phyloP scores from a whole-genome alignment of 2,113 vertebrate genomes.

The Puntigrus tetrazona region DNA sequence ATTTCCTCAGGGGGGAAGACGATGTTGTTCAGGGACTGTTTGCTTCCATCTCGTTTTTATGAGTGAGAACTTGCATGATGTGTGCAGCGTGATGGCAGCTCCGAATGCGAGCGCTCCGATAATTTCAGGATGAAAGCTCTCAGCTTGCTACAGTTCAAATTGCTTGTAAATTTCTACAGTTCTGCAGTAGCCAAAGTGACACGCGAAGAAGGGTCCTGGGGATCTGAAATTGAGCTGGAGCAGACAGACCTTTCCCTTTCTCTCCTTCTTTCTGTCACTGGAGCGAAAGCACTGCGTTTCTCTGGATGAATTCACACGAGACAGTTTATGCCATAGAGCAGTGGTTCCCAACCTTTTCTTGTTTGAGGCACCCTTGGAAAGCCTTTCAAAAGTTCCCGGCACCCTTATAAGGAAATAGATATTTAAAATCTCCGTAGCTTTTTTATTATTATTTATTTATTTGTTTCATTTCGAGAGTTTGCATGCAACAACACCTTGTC shows the following conservation, averaged over 20 bases:
- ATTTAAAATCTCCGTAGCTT: too few relatives aligned
- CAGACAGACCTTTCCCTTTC: not conserved
- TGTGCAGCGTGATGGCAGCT: not conserved
- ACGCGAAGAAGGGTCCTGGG: not conserved
- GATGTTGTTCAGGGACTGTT: not conserved
- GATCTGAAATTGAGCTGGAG: not conserved
- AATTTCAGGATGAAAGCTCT: not conserved
- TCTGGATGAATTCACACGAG: not conserved
- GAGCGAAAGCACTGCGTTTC: not conserved
- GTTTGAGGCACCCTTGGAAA: too few relatives aligned
- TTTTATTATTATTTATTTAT: too few relatives aligned
- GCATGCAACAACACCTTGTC: too few relatives aligned
- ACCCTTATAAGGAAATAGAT: too few relatives aligned
- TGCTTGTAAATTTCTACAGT: not conserved
- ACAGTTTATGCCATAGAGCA: not conserved
- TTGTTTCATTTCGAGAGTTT: too few relatives aligned
- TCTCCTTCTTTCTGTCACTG: not conserved
- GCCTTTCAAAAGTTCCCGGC: too few relatives aligned
- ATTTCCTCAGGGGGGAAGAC: not conserved
- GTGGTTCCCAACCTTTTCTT: too few relatives aligned
- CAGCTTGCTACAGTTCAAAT: not conserved
- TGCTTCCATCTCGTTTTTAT: not conserved
- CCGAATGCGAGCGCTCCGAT: not conserved
- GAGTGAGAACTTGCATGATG: not conserved
- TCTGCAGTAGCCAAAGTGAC: not conserved